phyloP scores from a whole-genome alignment of 2,888 invertebrate species.

The Dryocosmus kuriphilus region DNA sequence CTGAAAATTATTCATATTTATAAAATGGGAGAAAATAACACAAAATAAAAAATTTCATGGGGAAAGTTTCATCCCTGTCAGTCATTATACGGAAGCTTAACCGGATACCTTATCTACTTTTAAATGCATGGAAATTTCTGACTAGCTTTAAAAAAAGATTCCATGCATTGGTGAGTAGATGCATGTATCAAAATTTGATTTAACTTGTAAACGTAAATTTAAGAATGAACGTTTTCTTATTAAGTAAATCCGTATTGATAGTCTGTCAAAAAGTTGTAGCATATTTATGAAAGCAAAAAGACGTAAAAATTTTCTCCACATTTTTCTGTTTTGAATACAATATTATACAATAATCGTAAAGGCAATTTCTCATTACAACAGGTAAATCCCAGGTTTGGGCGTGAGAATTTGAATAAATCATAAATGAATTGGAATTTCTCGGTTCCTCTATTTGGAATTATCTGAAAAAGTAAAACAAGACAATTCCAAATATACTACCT shows the following conservation, averaged over 20 bases:
- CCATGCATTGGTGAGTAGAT: conserved; percentile 37
- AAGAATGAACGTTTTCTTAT: conserved; percentile 4
- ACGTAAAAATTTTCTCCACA: neutral
- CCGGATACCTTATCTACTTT: conserved; percentile 29
- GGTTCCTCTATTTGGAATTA: too few species aligned
- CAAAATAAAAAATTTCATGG: neutral
- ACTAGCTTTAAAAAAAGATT: conserved; percentile 28
- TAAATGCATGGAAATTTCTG: conserved; percentile 35
- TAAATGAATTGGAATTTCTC: too few species aligned
- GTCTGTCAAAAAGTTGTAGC: neutral
- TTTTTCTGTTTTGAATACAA: neutral
- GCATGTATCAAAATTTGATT: conserved; percentile 32
- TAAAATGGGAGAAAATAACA: neutral
- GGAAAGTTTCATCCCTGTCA: conserved; percentile 19
- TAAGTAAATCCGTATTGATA: neutral
- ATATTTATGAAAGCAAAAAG: conserved; percentile 3
- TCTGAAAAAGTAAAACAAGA: too few species aligned
- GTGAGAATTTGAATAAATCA: too few species aligned
- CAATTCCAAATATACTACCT: neutral
- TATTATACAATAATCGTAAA: neutral
- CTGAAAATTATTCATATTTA: neutral
- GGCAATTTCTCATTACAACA: too few species aligned
- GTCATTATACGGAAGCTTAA: conserved; percentile 23
- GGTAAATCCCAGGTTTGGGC: too few species aligned
- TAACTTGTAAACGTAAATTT: conserved; percentile 24